Base-by-base conservation (phyloP, 92 coral and sea anemone species). In the Ricordea florida region DNA sequence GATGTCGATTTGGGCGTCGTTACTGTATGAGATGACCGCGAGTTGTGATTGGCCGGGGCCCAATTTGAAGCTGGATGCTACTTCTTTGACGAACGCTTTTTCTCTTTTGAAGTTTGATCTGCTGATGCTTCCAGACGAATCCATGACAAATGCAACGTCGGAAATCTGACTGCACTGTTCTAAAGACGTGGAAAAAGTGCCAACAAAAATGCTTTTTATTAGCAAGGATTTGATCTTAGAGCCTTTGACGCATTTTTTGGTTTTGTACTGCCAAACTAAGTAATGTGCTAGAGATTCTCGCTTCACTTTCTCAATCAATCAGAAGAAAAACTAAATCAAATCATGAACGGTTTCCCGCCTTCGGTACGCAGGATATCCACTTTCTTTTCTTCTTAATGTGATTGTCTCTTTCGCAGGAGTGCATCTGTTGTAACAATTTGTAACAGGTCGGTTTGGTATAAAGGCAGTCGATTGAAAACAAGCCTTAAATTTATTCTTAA, bases 121-220 rank as follows among this genome's bases (percentile, higher is more conserved):
- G 14, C 84, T 57, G 25, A 87, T 60, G 43, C 96, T 90, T 7
- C 80, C 86, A 2, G 96, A 90, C 1, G 92, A 82, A 48, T 90
- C 96, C 63, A 90, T 20, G 22, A 90, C 69, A 62, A 90, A 90
- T 3, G 55, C 92, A 8, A 90, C 57, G 59, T 90, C 96, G n/a
- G 77, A 70, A 52, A 27, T 53, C 52, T 70, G 77, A 16, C 64
- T 33, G 21, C 77, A 70, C 20, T 70, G 77, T 53, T 53, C 37
- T 53, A 5, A 52, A n/a, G n/a, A n/a, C n/a, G n/a, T 18, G 14
- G 3, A 18, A 27, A 7, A 10, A 6, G 3, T 11, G 11, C 7
- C 1, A 21, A 42, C 16, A 15, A 28, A 42, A 17, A 6, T 9
- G 20, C 8, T 57, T 15, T n/a, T n/a, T n/a, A n/a, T n/a, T n/a